A percentile compares a stretch with the other conserved stretches of the same genome.
phyloP scores from a whole-genome alignment of 2,113 vertebrate genomes.

The Microtus montanus region DNA sequence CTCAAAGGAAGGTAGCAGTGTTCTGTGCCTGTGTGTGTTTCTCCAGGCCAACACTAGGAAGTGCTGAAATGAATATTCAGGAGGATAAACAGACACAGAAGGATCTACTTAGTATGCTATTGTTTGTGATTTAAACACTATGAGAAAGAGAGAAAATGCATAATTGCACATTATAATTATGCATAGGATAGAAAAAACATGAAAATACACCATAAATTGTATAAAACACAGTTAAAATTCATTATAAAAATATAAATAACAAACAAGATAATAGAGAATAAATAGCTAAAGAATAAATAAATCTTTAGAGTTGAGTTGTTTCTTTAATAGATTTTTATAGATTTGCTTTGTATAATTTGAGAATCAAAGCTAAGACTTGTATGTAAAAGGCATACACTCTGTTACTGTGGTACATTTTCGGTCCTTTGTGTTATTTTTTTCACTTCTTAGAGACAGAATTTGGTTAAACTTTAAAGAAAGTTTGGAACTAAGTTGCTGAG shows the following conservation, averaged over 20 bases:
- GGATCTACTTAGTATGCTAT: not conserved
- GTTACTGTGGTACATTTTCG: too few relatives aligned
- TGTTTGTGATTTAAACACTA: not conserved
- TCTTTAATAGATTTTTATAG: not conserved
- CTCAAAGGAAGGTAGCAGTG: not conserved
- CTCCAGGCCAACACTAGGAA: not conserved
- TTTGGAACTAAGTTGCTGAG: not conserved
- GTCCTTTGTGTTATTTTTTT: not conserved
- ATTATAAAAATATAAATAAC: not conserved
- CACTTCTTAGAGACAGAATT: not conserved
- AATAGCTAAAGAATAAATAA: not conserved
- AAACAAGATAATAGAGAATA: not conserved
- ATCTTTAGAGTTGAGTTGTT: not conserved
- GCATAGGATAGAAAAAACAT: not conserved
- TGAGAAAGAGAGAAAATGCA: not conserved
- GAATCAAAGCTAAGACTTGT: not conserved
- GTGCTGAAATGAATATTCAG: not conserved
- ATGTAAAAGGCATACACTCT: not conserved
- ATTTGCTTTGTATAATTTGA: not conserved
- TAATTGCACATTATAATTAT: not conserved
- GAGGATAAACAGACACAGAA: not conserved
- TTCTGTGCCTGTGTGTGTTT: not conserved
- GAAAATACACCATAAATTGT: not conserved
- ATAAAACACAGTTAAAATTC: not conserved
- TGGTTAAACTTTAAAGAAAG: not conserved